These are phyloP conservation scores for Lasius platythorax DNA, from an alignment of 2,888 invertebrate genomes.

Conservation along the genomic window DNA sequence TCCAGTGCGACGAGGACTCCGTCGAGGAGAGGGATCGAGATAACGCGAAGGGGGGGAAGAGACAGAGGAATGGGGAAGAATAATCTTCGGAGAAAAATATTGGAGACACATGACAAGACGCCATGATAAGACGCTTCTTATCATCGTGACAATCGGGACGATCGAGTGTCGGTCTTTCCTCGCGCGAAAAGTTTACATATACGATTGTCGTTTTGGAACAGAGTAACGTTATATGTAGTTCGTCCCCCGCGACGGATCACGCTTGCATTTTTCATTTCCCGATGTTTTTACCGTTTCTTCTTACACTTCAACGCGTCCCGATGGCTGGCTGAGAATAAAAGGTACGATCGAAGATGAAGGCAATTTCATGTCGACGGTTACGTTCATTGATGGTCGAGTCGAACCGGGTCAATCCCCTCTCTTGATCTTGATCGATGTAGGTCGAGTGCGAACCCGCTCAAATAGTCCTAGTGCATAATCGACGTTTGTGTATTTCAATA, in stretches of 20 bases:
- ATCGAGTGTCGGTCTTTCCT: neutral
- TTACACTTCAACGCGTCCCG: neutral
- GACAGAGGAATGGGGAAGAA: neutral
- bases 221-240: neutral
- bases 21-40: conserved; percentile 1
- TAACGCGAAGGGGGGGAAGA: neutral
- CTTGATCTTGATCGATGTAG: conserved; percentile 46
- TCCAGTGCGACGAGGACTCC: conserved; percentile 34
- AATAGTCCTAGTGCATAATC: conserved; percentile 33
- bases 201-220: neutral
- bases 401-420: conserved; percentile 5
- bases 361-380: conserved; percentile 21
- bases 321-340: conserved; percentile 29
- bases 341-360: conserved; percentile 37
- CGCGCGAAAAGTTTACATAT: conserved; percentile 6
- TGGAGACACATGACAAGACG: conserved; percentile 42
- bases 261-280: conserved; percentile 31
- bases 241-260: neutral
- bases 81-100: conserved; percentile 4
- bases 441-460: conserved; percentile 19
- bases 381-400: conserved; percentile 28
- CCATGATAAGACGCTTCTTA: conserved; percentile 43
- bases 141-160: conserved; percentile 34
- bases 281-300: conserved; percentile 30
- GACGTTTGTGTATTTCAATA: conserved; percentile 51